A percentile compares a stretch with the other conserved stretches of the same genome.
Conservation (phyloP, 2,888 invertebrate genomes). For the Conistra vaccinii region DNA sequence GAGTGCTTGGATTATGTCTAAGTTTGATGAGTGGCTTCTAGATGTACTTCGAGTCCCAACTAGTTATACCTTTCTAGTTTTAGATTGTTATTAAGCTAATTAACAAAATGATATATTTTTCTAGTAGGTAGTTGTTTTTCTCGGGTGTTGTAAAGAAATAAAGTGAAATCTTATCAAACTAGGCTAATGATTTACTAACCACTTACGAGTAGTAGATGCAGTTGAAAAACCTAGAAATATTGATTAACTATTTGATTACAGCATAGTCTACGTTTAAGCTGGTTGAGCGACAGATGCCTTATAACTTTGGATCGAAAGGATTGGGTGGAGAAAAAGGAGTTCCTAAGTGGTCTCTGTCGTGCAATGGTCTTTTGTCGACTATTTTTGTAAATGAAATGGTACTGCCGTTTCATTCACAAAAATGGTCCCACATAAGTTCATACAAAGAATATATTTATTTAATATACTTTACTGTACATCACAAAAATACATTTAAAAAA, state of each 20-base stretch:
- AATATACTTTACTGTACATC: too few species aligned
- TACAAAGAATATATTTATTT: too few species aligned
- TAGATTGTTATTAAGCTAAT: constrained; percentile 4
- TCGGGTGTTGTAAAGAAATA: neutral
- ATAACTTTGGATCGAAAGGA: neutral
- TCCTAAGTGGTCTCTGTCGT: neutral
- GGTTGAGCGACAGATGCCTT: neutral
- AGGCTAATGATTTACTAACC: neutral
- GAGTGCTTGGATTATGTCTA: constrained; percentile 18
- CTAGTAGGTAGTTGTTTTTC: neutral
- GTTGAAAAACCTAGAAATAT: neutral
- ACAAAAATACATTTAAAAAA: too few species aligned
- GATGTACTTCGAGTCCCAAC: neutral
- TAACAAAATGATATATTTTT: neutral
- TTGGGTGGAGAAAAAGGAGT: neutral
- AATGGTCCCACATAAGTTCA: neutral
- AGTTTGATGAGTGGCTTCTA: constrained; percentile 35
- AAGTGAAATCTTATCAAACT: constrained; percentile 2
- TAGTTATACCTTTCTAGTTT: neutral
- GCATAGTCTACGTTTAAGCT: neutral
- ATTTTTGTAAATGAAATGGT: too few species aligned
- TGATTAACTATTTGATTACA: neutral
- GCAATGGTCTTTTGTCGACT: neutral
- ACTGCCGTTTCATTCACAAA: neutral
- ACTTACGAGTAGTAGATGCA: neutral